Evolutionary conservation across 2,888 invertebrate species (phyloP).

Genomic region (Watsonalla cultraria): DNA sequence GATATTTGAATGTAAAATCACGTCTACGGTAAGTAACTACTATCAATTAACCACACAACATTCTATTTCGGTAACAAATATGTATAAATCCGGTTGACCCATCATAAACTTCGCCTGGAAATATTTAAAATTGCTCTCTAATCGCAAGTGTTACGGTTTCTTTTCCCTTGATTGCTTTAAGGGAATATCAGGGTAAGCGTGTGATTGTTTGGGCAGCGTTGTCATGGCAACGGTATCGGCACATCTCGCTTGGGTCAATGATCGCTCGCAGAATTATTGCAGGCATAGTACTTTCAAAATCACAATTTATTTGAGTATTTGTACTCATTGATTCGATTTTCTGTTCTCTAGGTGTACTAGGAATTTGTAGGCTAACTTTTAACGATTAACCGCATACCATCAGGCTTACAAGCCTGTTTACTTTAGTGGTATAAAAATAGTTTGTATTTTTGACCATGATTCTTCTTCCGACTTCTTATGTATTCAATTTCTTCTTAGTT

Average conservation of each 20-base stretch:
- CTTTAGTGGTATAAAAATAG: too few relatives aligned
- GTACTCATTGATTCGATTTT: too few relatives aligned
- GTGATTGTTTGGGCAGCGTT: constrained; percentile 51
- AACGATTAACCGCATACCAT: too few relatives aligned
- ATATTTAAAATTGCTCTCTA: neutral
- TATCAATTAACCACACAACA: neutral
- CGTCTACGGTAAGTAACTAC: too few relatives aligned
- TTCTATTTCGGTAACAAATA: neutral
- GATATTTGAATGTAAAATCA: too few relatives aligned
- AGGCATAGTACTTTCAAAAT: constrained; percentile 12
- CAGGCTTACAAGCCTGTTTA: too few relatives aligned
- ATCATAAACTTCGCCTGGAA: neutral
- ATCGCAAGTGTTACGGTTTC: neutral
- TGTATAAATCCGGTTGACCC: neutral
- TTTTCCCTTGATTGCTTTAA: constrained; percentile 7
- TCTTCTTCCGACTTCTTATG: too few relatives aligned
- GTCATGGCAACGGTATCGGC: constrained; percentile 60
- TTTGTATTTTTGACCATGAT: too few relatives aligned
- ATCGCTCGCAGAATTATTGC: constrained; percentile 39
- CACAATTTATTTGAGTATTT: too few relatives aligned
- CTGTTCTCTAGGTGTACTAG: too few relatives aligned
- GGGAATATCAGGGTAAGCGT: constrained; percentile 11
- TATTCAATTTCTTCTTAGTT: too few relatives aligned
- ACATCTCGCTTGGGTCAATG: constrained; percentile 60
- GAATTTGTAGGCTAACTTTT: too few relatives aligned